Percentiles rank a stretch among this genome's conserved stretches.
Conservation (phyloP, 2,888 invertebrate genomes). For the Escarpia spicata region DNA sequence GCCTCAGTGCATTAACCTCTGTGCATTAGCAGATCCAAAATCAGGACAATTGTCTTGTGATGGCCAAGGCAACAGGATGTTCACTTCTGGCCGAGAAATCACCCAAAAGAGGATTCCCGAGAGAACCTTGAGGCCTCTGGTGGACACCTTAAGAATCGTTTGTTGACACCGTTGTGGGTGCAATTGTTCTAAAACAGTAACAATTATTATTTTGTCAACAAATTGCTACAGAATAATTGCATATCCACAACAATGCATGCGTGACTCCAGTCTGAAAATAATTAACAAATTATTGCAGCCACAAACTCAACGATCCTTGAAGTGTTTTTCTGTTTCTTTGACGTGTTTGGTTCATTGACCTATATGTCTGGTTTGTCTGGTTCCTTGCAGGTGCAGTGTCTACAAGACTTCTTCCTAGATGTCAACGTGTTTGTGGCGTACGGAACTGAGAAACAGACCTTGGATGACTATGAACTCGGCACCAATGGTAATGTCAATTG, state of each 20-base stretch:
- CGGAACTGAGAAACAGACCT: constrained; percentile 85
- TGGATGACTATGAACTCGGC: constrained; percentile 94
- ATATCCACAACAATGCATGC: background rate
- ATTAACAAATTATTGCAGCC: background rate
- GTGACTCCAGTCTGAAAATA: background rate
- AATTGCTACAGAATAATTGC: background rate
- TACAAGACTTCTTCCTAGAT: constrained; percentile 81
- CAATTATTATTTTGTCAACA: background rate
- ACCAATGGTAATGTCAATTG: constrained; percentile 80
- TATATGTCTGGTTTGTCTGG: too few species aligned
- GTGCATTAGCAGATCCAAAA: background rate
- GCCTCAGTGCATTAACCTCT: background rate
- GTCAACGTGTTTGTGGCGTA: constrained; percentile 96
- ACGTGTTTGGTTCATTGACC: background rate
- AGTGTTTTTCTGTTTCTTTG: background rate
- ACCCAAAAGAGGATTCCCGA: background rate
- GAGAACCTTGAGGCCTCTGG: background rate
- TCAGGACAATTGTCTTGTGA: background rate
- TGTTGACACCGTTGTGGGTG: background rate
- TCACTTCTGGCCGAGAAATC: background rate
- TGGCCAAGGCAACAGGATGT: background rate
- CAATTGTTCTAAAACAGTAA: too few species aligned
- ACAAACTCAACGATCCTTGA: too few species aligned
- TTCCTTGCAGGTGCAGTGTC: constrained; percentile 68
- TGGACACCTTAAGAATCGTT: background rate